Percentiles rank a stretch among this genome's conserved stretches.
Conservation (phyloP, 2,113 vertebrate genomes). For the Rafetus swinhoei region DNA sequence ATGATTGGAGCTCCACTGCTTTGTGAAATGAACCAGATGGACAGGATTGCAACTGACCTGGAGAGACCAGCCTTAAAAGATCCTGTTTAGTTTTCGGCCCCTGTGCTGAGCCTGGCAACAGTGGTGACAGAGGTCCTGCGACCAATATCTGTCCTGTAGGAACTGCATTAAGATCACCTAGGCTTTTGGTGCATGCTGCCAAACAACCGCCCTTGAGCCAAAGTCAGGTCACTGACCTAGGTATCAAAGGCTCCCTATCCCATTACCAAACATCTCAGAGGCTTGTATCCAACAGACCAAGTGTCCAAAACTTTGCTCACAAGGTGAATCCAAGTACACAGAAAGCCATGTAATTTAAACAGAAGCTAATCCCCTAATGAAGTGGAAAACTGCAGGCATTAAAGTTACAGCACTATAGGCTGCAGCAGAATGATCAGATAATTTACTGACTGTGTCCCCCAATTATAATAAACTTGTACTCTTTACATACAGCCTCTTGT, state of each 20-base stretch:
- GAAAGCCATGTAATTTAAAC: slow-evolving; percentile 60
- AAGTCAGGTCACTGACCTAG: slow-evolving; percentile 1
- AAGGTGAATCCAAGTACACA: slow-evolving; percentile 61
- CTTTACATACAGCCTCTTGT: slow-evolving; percentile 35
- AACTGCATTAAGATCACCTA: not conserved
- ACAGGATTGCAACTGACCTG: not conserved
- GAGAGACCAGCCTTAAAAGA: not conserved
- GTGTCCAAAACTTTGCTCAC: not conserved
- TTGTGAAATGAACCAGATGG: slow-evolving; percentile 5
- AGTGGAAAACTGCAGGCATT: slow-evolving; percentile 16
- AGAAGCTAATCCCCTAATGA: slow-evolving; percentile 41
- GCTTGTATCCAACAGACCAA: slow-evolving; percentile 4
- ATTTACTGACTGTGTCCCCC: slow-evolving; percentile 31
- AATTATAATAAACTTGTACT: slow-evolving; percentile 26
- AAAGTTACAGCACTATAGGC: slow-evolving; percentile 18
- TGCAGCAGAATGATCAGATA: slow-evolving; percentile 41
- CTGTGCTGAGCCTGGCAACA: not conserved
- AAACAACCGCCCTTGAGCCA: slow-evolving; percentile 16
- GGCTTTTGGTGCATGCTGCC: slow-evolving; percentile 1
- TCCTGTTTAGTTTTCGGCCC: not conserved
- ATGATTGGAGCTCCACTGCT: not conserved
- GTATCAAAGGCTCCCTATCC: slow-evolving; percentile 48
- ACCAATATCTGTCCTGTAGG: not conserved
- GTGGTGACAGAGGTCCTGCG: not conserved
- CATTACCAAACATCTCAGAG: slow-evolving; percentile 35